These are phyloP conservation scores for Malacoraja senta DNA, from an alignment of 2,797 vertebrate species.

Conservation along the genomic window DNA sequence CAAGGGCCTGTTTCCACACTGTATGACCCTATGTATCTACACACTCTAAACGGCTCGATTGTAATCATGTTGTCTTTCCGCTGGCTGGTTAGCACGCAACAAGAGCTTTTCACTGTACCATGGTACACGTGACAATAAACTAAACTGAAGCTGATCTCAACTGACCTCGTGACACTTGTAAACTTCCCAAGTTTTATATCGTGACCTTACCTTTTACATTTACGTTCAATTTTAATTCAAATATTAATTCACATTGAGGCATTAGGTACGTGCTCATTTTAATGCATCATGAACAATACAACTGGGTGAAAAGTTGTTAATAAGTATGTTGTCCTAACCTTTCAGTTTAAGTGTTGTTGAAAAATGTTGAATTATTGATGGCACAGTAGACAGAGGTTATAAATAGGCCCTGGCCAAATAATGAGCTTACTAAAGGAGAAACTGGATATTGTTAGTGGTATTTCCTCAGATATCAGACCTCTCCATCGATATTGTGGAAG, in stretches of 20 bases:
- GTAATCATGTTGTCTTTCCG: too few relatives aligned
- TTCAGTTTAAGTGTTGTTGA: slow-evolving; percentile 45
- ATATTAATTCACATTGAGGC: not conserved
- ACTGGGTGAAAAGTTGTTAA: slow-evolving; percentile 43
- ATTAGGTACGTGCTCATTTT: slow-evolving; percentile 41
- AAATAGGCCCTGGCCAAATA: slow-evolving; percentile 54
- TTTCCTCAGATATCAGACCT: not conserved
- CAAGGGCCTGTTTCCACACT: too few relatives aligned
- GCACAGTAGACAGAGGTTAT: slow-evolving; percentile 53
- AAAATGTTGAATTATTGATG: slow-evolving; percentile 59
- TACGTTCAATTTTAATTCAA: not conserved
- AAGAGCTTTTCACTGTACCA: too few relatives aligned
- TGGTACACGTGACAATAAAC: too few relatives aligned
- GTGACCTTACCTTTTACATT: not conserved
- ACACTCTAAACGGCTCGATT: too few relatives aligned
- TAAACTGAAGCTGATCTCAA: too few relatives aligned
- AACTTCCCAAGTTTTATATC: not conserved
- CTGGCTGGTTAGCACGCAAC: too few relatives aligned
- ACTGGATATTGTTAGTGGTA: slow-evolving; percentile 49
- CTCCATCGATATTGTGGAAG: not conserved
- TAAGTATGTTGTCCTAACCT: slow-evolving; percentile 49
- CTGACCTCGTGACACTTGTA: too few relatives aligned
- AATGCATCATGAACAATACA: slow-evolving; percentile 47
- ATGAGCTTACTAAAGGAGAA: slow-evolving; percentile 58
- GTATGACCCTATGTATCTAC: too few relatives aligned